Base-by-base conservation (phyloP, 1,140 invertebrate species). In the Tyrophagus putrescentiae region DNA sequence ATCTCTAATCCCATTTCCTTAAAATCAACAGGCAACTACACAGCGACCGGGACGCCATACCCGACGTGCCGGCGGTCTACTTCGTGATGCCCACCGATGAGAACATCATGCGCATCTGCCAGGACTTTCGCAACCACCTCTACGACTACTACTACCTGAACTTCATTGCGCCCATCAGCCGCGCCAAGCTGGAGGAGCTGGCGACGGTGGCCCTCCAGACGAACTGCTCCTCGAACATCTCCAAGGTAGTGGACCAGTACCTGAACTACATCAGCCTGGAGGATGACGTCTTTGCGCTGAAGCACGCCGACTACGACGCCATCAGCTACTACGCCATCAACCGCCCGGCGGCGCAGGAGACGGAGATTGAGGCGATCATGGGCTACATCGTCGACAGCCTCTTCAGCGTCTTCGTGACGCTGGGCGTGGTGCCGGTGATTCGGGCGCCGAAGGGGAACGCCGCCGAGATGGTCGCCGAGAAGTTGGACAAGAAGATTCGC, bases 1-100 rank as follows among this genome's bases (percentile, higher is more conserved):
- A 7, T 42, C 23, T 53, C n/a, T 48, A 61, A 7, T 3, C 7
- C 13, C 45, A 61, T 32, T 21, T 57, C 27, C 53, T 66, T 66
- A 32, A 42, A 68, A n/a, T 58, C 70, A 63, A 60, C 69, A 88
- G 87, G 29, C 82, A 87, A 72, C 75, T 97, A 29, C 89, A 96
- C 74, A 89, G 89, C 4, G 87, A 95, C 68, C 78, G 95, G 65
- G 94, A 98, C 73, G 77, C 85, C 6, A 92, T 99, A 66, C 92
- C 94, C 4, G 96, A 99, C 78, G 94, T 97, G 16, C 93, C 95
- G 64, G 93, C 91, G 9, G 83, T 99, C 48, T 99, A 99, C 74
- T 98, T 99, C 72, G 94, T 96, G 73, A 79, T 87, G 65, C 93
- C 96, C n/a, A 87, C 84, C 31, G 88, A 96, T 70, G 92, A 98